These are phyloP conservation scores for Aphaenogaster rudis DNA, from an alignment of 1,140 invertebrate genomes.

Conservation along the genomic window DNA sequence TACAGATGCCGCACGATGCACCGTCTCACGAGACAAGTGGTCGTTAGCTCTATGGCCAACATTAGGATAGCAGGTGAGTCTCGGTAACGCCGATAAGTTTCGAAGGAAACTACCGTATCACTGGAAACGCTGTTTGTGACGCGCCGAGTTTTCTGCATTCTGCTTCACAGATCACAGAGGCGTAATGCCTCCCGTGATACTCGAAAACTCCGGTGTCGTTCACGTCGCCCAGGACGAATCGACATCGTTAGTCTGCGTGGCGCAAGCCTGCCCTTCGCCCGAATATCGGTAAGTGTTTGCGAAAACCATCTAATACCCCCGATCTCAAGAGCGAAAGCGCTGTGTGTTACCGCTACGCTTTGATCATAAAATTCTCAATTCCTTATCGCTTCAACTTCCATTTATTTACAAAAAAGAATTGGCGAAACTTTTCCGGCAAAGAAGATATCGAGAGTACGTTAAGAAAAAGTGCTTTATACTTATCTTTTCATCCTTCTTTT, in stretches of 20 bases:
- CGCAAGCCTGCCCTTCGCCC: slow-evolving; percentile 91
- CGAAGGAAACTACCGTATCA: slow-evolving; percentile 22
- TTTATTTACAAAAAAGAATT: background rate
- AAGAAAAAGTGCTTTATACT: background rate
- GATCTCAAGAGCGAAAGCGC: slow-evolving; percentile 22
- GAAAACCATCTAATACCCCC: background rate
- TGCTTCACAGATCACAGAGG: slow-evolving; percentile 89
- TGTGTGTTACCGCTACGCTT: background rate
- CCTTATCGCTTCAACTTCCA: background rate
- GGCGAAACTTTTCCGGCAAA: background rate
- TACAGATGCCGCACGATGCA: slow-evolving; percentile 94
- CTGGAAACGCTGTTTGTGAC: slow-evolving; percentile 41
- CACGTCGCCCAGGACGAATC: slow-evolving; percentile 92
- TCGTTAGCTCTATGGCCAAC: slow-evolving; percentile 91
- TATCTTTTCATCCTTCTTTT: background rate
- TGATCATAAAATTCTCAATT: background rate
- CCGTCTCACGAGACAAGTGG: slow-evolving; percentile 91
- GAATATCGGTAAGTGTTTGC: slow-evolving; percentile 90
- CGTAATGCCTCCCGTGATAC: slow-evolving; percentile 90
- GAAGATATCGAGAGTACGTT: background rate
- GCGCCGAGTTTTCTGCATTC: slow-evolving; percentile 51
- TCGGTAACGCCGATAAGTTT: slow-evolving; percentile 48
- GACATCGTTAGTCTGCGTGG: slow-evolving; percentile 91
- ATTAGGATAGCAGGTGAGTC: slow-evolving; percentile 91
- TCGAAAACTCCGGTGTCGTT: slow-evolving; percentile 90